Conservation (phyloP, 2,888 invertebrate species). For the Chaitophorus viminalis region DNA sequence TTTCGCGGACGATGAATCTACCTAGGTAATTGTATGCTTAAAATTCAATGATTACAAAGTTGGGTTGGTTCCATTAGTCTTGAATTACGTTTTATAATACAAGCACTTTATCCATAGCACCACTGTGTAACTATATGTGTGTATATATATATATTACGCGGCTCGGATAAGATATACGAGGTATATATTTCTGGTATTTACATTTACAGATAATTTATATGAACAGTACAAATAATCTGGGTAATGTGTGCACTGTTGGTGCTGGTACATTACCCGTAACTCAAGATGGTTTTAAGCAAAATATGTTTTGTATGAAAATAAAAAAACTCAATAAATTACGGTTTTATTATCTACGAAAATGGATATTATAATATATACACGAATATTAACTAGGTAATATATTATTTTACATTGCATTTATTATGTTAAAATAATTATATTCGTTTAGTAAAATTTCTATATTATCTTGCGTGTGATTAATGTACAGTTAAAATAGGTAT, state of each 20-base stretch:
- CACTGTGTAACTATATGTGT: too few species aligned
- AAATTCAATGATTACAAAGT: too few species aligned
- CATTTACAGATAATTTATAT: neutral
- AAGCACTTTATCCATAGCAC: too few species aligned
- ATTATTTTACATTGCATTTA: neutral
- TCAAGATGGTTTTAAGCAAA: neutral
- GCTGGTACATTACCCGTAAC: neutral
- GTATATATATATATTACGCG: neutral
- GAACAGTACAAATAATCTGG: neutral
- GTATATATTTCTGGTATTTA: neutral
- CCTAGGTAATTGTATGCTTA: too few species aligned
- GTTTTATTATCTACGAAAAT: neutral
- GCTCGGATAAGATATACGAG: neutral
- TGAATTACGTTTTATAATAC: too few species aligned
- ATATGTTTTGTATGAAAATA: neutral
- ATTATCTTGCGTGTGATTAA: neutral
- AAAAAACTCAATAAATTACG: neutral
- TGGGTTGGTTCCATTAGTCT: too few species aligned
- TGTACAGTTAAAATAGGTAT: neutral
- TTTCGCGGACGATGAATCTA: too few species aligned
- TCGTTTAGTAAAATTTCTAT: neutral
- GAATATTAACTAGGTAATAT: neutral
- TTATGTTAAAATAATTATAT: neutral
- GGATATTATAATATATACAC: neutral
- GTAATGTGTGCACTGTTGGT: neutral